Conservation (phyloP, 2,888 invertebrate genomes). For the Calameuta filiformis region DNA sequence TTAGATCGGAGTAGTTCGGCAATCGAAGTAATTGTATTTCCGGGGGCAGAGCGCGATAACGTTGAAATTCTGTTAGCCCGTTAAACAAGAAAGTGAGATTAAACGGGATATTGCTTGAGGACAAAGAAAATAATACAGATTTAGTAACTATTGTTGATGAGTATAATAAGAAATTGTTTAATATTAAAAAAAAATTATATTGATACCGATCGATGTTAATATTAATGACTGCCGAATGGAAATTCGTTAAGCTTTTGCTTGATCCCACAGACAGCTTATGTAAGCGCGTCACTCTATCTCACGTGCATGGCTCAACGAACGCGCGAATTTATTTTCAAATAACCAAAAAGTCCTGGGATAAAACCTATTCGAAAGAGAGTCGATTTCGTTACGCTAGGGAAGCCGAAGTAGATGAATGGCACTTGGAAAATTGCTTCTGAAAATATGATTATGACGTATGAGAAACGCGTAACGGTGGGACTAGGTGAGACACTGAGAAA, state of each 20-base stretch:
- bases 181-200: not conserved
- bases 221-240: not conserved
- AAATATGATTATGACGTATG: not conserved
- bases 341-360: not conserved
- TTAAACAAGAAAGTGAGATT: conserved; percentile 23
- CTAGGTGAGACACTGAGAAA: not conserved
- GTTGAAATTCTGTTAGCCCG: conserved; percentile 29
- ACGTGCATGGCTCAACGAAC: not conserved
- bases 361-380: not conserved
- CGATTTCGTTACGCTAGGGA: not conserved
- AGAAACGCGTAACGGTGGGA: not conserved
- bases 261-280: not conserved
- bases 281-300: not conserved
- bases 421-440: not conserved
- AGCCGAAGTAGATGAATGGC: not conserved
- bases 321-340: not conserved
- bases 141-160: not conserved
- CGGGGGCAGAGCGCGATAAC: conserved; percentile 27
- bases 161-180: not conserved
- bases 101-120: not conserved
- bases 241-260: not conserved
- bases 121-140: not conserved
- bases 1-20: conserved; percentile 14
- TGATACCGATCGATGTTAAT: not conserved
- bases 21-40: conserved; percentile 29